Evolutionary conservation across 2,888 invertebrate species (phyloP), one percentile per base, ranked within the genome.

Genomic region (Pachliopta kotzebuea): DNA sequence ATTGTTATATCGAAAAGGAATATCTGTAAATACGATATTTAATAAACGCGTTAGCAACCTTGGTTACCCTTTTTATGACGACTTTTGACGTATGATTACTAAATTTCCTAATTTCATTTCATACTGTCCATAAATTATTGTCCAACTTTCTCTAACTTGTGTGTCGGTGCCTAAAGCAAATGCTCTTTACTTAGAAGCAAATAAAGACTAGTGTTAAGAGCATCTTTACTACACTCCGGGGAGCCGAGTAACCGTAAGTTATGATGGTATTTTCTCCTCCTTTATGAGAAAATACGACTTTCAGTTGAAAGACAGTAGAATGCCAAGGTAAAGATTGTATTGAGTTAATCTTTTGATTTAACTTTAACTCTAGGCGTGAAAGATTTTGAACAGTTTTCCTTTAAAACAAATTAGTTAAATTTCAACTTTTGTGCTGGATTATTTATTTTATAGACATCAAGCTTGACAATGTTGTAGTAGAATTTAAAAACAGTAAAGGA

Each of bases 201-300:
- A 90, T 89, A 86, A 89, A 89, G 88, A 90, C 86, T 90, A 85
- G 90, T 89, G 88, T 85, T 88, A 86, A 90, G 88, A 89, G 87
- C 88, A 88, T 88, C 87, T 88, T 90, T 89, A 90, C 88, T 87
- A 85, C 86, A 85, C 90, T 77, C 90, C 75, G 74, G 88, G 89
- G 90, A 87, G 83, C 80, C 73, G 76, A 75, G 85, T 91, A 90
- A 90, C 86, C 76, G 81, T 89, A 84, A 91, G 80, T 88, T 90
- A 91, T 89, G 86, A 85, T 78, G 84, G 88, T 86, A 85, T 87
- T 89, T 85, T 85, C 88, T 83, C 84, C 86, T 79, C 84, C 87
- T 87, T 89, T 88, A 90, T 90, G 89, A 90, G 90, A 85, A 90
- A 90, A 65, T 65, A 65, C 65, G 65, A 58, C 58, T 65, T 65